These are phyloP conservation scores for Ormyrus nitidulus DNA, from an alignment of 2,888 invertebrate genomes.

Conservation along the genomic window DNA sequence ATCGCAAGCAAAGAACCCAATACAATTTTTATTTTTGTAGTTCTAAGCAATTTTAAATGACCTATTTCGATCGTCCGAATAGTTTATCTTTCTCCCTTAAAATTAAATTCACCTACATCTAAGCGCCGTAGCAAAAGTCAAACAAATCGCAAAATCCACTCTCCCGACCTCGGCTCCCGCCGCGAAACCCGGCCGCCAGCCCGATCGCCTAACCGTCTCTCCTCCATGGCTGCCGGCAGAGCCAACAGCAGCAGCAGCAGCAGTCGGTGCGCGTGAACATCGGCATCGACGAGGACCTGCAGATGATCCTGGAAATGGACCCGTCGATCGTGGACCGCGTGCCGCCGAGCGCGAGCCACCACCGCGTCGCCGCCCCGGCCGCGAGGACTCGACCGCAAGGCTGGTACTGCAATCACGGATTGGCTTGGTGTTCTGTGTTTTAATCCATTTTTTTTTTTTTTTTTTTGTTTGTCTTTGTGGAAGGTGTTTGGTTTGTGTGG, in stretches of 20 bases:
- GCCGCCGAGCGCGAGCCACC: conserved; percentile 57
- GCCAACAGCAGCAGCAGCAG: conserved; percentile 52
- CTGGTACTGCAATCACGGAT: conserved; percentile 67
- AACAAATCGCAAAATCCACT: too few species aligned
- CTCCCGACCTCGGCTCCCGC: too few species aligned
- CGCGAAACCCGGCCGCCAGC: too few species aligned
- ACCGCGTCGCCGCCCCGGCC: background rate
- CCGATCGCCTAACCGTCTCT: too few species aligned
- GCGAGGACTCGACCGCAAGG: conserved; percentile 70
- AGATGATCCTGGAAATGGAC: conserved; percentile 81
- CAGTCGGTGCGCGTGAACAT: conserved; percentile 76
- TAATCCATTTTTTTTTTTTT: background rate
- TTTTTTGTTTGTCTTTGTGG: background rate
- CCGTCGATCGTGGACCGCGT: conserved; percentile 78
- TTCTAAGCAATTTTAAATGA: too few species aligned
- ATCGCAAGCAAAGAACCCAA: too few species aligned
- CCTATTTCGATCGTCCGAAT: too few species aligned
- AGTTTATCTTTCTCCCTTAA: too few species aligned
- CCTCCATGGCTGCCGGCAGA: too few species aligned
- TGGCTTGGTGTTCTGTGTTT: background rate
- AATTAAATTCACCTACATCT: too few species aligned
- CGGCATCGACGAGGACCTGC: conserved; percentile 79
- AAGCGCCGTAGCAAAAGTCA: too few species aligned
- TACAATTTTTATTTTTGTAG: too few species aligned
- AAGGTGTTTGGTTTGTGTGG: background rate